Percentiles rank a stretch among this genome's conserved stretches.
Conservation (phyloP, 2,113 vertebrate genomes). For the Rhadina sibilatrix region DNA sequence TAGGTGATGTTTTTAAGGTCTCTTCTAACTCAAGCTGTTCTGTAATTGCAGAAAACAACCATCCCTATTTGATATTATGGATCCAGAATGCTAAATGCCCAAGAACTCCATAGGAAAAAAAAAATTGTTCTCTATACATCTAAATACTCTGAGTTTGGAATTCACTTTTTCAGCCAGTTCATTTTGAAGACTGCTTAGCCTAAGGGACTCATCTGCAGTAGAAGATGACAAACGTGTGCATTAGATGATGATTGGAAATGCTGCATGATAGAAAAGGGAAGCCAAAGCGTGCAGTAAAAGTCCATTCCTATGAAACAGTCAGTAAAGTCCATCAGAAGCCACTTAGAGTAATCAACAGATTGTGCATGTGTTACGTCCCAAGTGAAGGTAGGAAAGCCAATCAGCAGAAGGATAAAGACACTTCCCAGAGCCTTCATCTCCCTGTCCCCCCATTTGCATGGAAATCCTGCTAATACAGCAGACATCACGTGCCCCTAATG, state of each 20-base stretch:
- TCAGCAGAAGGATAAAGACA: slow-evolving; percentile 52
- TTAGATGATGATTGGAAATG: not conserved
- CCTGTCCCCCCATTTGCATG: slow-evolving; percentile 66
- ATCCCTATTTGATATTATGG: not conserved
- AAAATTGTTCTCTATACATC: not conserved
- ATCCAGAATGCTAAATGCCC: not conserved
- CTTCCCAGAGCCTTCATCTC: slow-evolving; percentile 62
- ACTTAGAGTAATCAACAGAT: slow-evolving; percentile 57
- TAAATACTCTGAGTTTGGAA: not conserved
- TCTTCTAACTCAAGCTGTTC: not conserved
- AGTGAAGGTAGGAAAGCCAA: slow-evolving; percentile 55
- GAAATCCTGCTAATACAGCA: slow-evolving; percentile 65
- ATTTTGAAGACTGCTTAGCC: not conserved
- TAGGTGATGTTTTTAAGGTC: not conserved
- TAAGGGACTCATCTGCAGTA: not conserved
- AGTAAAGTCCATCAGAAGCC: slow-evolving; percentile 29
- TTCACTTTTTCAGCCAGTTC: not conserved
- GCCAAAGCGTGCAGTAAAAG: not conserved
- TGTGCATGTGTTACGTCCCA: slow-evolving; percentile 27
- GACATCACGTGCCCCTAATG: slow-evolving; percentile 63
- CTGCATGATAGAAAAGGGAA: not conserved
- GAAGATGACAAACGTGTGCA: not conserved
- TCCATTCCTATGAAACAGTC: slow-evolving; percentile 5
- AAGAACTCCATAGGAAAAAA: not conserved
- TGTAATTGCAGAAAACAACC: not conserved